Base-by-base conservation (phyloP, 2,797 vertebrate species). In the Phaenicophaeus curvirostris region DNA sequence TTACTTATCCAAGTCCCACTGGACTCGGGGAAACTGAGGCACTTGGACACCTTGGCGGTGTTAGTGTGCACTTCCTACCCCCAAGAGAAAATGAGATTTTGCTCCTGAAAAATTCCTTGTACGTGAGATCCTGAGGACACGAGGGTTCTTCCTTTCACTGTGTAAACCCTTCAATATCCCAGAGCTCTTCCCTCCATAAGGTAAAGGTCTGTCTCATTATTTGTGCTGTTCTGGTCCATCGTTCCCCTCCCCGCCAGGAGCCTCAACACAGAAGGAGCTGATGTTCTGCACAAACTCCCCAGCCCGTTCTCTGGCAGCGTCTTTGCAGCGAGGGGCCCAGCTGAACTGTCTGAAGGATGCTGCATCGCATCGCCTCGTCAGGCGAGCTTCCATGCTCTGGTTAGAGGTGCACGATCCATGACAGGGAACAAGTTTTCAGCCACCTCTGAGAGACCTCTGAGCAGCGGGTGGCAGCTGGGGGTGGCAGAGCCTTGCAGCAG, bases 331-430 rank as follows among this genome's bases (percentile, higher is more conserved):
- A 3, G 7, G 73, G 66, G n/a, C 54, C 6, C 8, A 9, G 66
- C 77, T 19, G 61, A 20, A 1, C 71, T n/a, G n/a, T n/a, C n/a
- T 27, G 51, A 13, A 11, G 59, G 65, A 11, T 42, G 59, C 50
- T 39, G 7, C 4, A 10, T 14, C 46, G 3, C 46, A 1, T 66
- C 41, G 1, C 53, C 65, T 42, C 53, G 2, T 6, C 41, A 5
- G 28, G 13, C 1, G 3, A 37, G 31, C 24, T 39, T 28, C 75
- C 50, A 1, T 3, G 15, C 3, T 1, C 35, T 13, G 20, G 6
- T 35, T 24, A 18, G 77, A 61, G 54, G 7, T 21, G 15, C 18
- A 1, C 2, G 55, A 27, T 24, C 80, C 28, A 3, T 41, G 80
- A 15, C 73, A 69, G 61, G 69, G 50, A 81, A 20, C 46, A 23